Evolutionary conservation across 2,888 invertebrate species (phyloP), one percentile per base, ranked within the genome.

Genomic region (Meiosimyza decipiens): DNA sequence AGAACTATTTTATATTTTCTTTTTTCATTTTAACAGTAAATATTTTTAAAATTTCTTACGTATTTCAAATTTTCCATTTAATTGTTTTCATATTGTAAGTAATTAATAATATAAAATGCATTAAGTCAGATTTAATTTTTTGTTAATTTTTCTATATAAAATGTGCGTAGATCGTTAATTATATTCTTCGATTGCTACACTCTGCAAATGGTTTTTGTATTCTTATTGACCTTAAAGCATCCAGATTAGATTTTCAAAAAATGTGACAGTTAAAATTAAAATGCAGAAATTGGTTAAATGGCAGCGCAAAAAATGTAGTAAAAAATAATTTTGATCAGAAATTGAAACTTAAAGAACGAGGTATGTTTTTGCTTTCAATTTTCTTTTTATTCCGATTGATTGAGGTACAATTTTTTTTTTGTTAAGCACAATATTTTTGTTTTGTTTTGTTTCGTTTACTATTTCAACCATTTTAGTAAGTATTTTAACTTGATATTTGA

Each of bases 1-100:
- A 13, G 7, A 51, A 62, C 13, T 49, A 63, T 49, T 63, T 11
- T 49, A 69, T 50, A 60, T 12, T 60, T 57, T 68, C 22, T 55
- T 22, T 16, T 47, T 54, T 40, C 9, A 3, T 54, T 67, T 67
- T 12, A 18, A 47, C 40, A 6, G 9, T 40, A 9, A 18, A 54
- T n/a, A 55, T 65, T 65, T 65, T 59, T 55, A 65, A 74, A 74
- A 72, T 68, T 47, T 68, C 50, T 47, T 59, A 50, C 72, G 74
- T 55, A 62, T 65, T 65, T 57, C 60, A 52, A 15, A 40, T 13
- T 70, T 55, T 51, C 15, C 49, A 55, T 49, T 47, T 22, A 47
- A 22, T 55, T 49, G 52, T 71, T 71, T 55, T 55, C 52, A 18
- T 33, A 40, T 54, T 66, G 11, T 13, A 66, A 52, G 22, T 9